Percentiles rank a stretch among this genome's conserved stretches.
These are phyloP conservation scores for Hydrophis major DNA, from an alignment of 2,797 vertebrate genomes.

Conservation along the genomic window DNA sequence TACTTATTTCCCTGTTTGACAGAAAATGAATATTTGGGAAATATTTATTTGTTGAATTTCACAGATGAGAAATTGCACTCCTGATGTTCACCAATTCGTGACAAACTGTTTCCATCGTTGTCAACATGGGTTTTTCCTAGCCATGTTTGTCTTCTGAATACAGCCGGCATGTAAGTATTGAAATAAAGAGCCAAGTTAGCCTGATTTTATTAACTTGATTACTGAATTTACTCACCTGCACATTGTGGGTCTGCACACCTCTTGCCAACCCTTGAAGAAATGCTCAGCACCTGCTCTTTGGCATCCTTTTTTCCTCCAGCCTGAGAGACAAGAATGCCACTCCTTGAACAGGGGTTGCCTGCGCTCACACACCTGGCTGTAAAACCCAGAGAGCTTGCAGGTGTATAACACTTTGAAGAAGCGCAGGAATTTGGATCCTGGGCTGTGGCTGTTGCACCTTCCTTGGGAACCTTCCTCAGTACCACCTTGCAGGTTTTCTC, in stretches of 20 bases:
- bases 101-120: not conserved
- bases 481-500: not conserved
- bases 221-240: not conserved
- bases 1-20: not conserved
- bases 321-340: not conserved
- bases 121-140: not conserved
- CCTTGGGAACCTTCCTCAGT: not conserved
- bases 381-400: not conserved
- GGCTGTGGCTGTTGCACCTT: not conserved
- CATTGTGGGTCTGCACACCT: not conserved
- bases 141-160: not conserved
- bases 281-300: not conserved
- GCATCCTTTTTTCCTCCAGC: not conserved
- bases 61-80: not conserved
- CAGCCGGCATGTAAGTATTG: not conserved
- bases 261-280: not conserved
- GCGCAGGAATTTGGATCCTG: not conserved
- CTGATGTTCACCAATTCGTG: not conserved
- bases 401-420: not conserved
- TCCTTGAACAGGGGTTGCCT: not conserved
- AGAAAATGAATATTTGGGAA: not conserved
- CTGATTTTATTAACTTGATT: not conserved
- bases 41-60: not conserved
- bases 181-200: not conserved
- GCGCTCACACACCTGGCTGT: not conserved